Conservation (phyloP, 2,888 invertebrate species). For the Macaria notata region DNA sequence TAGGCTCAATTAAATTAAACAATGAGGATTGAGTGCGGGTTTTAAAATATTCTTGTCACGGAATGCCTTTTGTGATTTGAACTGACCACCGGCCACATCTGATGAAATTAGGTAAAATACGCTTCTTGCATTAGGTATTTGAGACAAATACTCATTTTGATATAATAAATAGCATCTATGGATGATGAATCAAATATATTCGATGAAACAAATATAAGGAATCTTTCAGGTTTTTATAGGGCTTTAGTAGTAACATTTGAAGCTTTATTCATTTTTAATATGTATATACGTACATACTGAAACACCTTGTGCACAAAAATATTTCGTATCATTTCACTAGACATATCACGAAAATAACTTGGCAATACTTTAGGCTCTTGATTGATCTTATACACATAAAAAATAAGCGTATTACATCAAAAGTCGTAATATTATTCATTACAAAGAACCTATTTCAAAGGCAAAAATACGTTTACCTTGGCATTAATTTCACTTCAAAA, state of each 20-base stretch:
- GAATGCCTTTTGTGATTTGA: slow-evolving; percentile 34
- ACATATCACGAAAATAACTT: no score
- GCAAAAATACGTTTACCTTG: slow-evolving; percentile 41
- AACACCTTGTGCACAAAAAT: no score
- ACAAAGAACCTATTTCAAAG: slow-evolving; percentile 53
- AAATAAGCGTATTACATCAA: slow-evolving; percentile 24
- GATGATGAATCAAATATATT: no score
- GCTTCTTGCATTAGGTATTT: background rate
- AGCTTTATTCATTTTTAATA: no score
- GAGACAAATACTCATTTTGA: no score
- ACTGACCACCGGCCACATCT: slow-evolving; percentile 30
- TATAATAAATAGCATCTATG: no score
- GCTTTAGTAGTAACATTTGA: no score
- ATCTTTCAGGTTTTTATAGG: no score
- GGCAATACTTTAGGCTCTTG: background rate
- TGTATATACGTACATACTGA: no score
- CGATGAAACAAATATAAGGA: no score
- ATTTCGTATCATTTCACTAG: no score
- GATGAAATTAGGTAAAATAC: slow-evolving; percentile 14
- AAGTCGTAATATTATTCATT: slow-evolving; percentile 29
- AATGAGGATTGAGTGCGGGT: slow-evolving; percentile 39
- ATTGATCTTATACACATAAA: slow-evolving; percentile 4
- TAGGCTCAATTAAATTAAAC: slow-evolving; percentile 46
- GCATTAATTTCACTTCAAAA: slow-evolving; percentile 57
- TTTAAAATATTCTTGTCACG: slow-evolving; percentile 58